phyloP scores from a whole-genome alignment of 2,888 invertebrate species.

The Ommatoiulus sabulosus region DNA sequence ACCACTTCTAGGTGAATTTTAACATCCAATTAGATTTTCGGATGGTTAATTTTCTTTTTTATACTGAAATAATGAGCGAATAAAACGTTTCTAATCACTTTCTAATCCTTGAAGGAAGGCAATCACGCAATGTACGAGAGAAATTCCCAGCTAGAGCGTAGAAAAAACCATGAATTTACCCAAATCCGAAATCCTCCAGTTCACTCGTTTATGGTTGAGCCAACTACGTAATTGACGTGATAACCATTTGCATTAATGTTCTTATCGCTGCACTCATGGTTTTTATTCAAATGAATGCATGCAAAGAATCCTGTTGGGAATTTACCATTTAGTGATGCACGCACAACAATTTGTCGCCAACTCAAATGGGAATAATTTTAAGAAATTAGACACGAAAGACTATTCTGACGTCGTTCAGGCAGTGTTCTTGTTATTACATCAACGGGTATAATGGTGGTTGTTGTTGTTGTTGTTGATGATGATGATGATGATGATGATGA shows the following conservation, averaged over 20 bases:
- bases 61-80: background rate
- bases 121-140: background rate
- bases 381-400: too few species aligned
- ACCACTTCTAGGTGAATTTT: background rate
- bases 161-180: background rate
- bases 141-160: background rate
- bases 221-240: background rate
- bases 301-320: background rate
- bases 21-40: background rate
- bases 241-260: background rate
- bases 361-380: too few species aligned
- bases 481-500: too few species aligned
- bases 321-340: background rate
- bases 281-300: background rate
- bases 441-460: too few species aligned
- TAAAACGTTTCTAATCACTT: background rate
- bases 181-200: background rate
- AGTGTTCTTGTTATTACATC: too few species aligned
- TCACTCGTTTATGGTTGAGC: background rate
- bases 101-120: constrained; percentile 1
- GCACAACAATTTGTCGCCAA: background rate
- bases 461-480: too few species aligned
- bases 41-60: background rate
- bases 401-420: too few species aligned
- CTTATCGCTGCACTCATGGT: background rate